A percentile compares a stretch with the other conserved stretches of the same genome.
Evolutionary conservation across 2,888 invertebrate species (phyloP).

Genomic region (Netelia inedita): DNA sequence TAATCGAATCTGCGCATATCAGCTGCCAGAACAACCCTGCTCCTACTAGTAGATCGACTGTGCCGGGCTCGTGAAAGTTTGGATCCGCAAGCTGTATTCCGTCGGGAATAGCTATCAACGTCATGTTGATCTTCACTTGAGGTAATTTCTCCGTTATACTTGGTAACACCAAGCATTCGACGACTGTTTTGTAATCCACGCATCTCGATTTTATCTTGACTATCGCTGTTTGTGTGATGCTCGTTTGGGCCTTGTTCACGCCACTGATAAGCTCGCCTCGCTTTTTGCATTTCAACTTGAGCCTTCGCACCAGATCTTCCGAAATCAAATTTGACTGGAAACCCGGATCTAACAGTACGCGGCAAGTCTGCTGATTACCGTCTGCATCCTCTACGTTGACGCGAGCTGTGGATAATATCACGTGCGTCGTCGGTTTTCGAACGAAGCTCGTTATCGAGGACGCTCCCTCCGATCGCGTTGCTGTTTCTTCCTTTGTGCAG

Average conservation of each 20-base stretch:
- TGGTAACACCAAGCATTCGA: constrained; percentile 63
- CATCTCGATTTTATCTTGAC: constrained; percentile 58
- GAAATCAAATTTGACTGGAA: constrained; percentile 68
- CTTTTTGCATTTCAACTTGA: constrained; percentile 56
- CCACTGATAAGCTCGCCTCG: constrained; percentile 47
- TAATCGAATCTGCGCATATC: constrained; percentile 55
- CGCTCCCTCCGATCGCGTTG: not conserved
- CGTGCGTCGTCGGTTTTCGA: constrained; percentile 23
- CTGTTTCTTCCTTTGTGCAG: not conserved
- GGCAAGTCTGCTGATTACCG: constrained; percentile 48
- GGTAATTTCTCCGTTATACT: constrained; percentile 61
- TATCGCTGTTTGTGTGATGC: constrained; percentile 20
- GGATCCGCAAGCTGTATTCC: constrained; percentile 63
- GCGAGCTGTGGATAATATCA: constrained; percentile 67
- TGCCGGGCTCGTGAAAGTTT: constrained; percentile 53
- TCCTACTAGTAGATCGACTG: constrained; percentile 57
- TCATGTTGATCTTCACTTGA: constrained; percentile 48
- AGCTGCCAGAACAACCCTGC: constrained; percentile 64
- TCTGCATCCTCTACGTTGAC: constrained; percentile 54
- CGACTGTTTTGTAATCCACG: constrained; percentile 44
- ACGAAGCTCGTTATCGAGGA: constrained; percentile 14
- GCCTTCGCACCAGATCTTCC: constrained; percentile 47
- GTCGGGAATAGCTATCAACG: constrained; percentile 46
- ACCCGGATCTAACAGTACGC: constrained; percentile 65
- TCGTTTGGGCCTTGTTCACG: constrained; percentile 51